Evolutionary conservation across 2,113 vertebrate species (phyloP).

Genomic region (Rostratula benghalensis): DNA sequence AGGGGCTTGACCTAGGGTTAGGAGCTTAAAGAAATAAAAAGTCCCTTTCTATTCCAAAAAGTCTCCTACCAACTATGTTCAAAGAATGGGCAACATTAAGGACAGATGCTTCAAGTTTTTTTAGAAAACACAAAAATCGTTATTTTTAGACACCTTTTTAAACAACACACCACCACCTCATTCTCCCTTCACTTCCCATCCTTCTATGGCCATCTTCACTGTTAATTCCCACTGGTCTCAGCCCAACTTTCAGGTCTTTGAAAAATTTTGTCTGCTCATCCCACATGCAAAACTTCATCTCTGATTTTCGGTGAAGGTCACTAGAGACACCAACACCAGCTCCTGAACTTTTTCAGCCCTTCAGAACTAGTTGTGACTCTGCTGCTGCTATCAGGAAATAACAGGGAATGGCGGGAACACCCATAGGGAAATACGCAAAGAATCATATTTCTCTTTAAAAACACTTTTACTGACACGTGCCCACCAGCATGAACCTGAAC

Average conservation of each 20-base stretch:
- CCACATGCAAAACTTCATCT: not conserved
- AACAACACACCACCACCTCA: accelerated
- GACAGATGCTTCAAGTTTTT: not conserved
- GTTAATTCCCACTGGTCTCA: not conserved
- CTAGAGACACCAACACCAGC: not conserved
- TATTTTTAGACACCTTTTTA: not conserved
- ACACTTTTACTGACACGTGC: not conserved
- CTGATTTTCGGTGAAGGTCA: not conserved
- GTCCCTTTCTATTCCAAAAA: not conserved
- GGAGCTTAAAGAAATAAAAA: not conserved
- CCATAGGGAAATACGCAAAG: not conserved
- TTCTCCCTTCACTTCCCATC: not conserved
- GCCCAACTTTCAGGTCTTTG: not conserved
- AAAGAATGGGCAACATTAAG: not conserved
- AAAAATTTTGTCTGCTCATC: not conserved
- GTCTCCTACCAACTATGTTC: not conserved
- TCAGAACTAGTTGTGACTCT: not conserved
- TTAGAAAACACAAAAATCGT: not conserved
- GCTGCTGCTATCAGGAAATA: constrained; percentile 1
- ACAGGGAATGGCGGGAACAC: constrained; percentile 8
- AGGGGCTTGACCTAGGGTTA: not conserved
- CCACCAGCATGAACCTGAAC: not conserved
- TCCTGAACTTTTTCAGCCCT: not conserved
- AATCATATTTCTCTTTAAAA: not conserved
- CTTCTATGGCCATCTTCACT: not conserved